These are phyloP conservation scores for Melanotaenia trifasciata DNA, from an alignment of 2,797 vertebrate species.

Conservation along the genomic window DNA sequence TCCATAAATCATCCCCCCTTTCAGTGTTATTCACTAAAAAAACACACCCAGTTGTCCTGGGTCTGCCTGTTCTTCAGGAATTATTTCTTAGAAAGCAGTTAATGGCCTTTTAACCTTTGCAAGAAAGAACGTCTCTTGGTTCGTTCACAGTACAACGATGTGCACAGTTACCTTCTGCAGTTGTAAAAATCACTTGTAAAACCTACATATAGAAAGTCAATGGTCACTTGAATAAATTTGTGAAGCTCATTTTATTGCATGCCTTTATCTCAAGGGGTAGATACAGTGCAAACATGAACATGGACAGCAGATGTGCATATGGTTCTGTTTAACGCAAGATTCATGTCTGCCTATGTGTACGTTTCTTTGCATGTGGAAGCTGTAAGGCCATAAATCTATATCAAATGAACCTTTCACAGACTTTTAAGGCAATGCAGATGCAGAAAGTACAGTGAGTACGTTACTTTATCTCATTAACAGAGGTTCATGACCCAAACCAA, in stretches of 20 bases:
- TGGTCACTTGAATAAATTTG: slow-evolving; percentile 10
- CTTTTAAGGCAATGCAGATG: slow-evolving; percentile 7
- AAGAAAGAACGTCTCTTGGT: neutral
- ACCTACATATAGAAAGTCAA: neutral
- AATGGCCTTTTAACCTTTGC: slow-evolving; percentile 10
- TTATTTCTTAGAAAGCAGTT: slow-evolving; percentile 18
- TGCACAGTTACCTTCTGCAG: neutral
- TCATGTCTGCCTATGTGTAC: slow-evolving; percentile 2
- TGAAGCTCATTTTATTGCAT: slow-evolving; percentile 3
- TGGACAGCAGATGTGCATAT: slow-evolving; percentile 6
- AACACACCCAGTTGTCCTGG: slow-evolving; percentile 4
- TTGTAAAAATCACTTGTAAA: neutral
- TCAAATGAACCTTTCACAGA: slow-evolving; percentile 1
- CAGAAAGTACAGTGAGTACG: slow-evolving; percentile 17
- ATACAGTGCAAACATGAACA: neutral
- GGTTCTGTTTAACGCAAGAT: neutral
- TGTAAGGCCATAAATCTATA: slow-evolving; percentile 6
- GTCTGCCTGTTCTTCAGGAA: neutral
- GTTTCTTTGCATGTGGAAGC: neutral
- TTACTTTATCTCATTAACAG: slow-evolving; percentile 12
- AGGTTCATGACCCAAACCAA: neutral
- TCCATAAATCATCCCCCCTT: slow-evolving; percentile 5
- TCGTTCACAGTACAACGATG: neutral
- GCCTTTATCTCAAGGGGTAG: slow-evolving; percentile 1
- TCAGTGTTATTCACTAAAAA: slow-evolving; percentile 3